A percentile compares a stretch with the other conserved stretches of the same genome.
These are phyloP conservation scores for Babylonia areolata DNA, from an alignment of 1,140 invertebrate genomes.

Conservation along the genomic window DNA sequence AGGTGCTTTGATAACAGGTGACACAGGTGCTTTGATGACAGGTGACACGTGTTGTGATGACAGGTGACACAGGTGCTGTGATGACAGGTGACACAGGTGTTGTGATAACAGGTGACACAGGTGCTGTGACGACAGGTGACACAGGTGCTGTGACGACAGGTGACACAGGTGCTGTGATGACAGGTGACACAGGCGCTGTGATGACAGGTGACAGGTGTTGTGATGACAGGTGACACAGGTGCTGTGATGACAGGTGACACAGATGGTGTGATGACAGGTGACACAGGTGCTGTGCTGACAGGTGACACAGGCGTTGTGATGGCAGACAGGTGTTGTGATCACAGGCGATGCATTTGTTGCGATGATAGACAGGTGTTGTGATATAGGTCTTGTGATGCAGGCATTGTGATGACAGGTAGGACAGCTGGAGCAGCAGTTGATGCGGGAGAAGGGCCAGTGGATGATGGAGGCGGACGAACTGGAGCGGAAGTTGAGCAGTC, in stretches of 20 bases:
- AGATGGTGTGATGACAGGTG: not conserved
- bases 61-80: not conserved
- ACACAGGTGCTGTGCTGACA: not conserved
- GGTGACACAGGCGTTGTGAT: not conserved
- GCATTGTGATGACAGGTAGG: conserved; percentile 51
- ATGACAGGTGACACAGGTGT: not conserved
- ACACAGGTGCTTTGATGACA: not conserved
- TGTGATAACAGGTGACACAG: not conserved
- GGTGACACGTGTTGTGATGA: not conserved
- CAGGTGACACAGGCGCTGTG: not conserved
- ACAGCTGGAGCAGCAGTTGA: conserved; percentile 61
- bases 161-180: not conserved
- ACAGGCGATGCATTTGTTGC: not conserved
- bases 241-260: not conserved
- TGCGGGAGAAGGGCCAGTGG: conserved; percentile 59
- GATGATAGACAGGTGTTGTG: no score
- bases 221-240: not conserved
- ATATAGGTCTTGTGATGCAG: no score
- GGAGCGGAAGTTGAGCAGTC: conserved; percentile 61
- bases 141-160: not conserved
- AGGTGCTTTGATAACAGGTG: not conserved
- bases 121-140: not conserved
- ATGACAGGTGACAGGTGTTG: not conserved
- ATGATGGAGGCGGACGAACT: conserved; percentile 63
- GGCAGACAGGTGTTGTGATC: not conserved